Evolutionary conservation across 2,797 vertebrate genomes (phyloP), one percentile per base, ranked within the genome.

Genomic region (Argya squamiceps): DNA sequence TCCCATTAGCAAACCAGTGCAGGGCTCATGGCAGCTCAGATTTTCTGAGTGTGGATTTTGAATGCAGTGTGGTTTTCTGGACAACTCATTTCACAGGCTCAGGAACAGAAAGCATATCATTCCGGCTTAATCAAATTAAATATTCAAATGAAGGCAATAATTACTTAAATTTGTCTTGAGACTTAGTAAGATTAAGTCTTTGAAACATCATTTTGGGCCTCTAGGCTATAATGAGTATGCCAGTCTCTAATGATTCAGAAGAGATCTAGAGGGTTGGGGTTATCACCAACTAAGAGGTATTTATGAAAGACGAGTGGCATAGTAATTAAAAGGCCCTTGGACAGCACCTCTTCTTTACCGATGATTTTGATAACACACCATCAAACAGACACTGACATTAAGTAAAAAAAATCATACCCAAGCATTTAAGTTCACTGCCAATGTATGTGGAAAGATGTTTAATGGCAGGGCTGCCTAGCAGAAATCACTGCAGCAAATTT

Each of bases 81-180:
- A 49, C 64, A 89, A 73, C 55, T 52, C 13, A 68, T 88, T 94
- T 78, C 74, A 49, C 23, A 49, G 68, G 80, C 80, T 96, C 73
- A 80, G 69, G 53, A 92, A 93, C 9, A 96, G 75, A 95, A 96
- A 91, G 65, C 52, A 80, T 60, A 84, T 80, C 41, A 89, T 34
- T 93, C 76, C 2, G 0, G 88, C 79, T 96, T 97, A 97, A 97
- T 97, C 93, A 94, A 97, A 97, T 97, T 96, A 97, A 97, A 96
- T 84, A 97, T 95, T 96, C 87, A 97, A 97, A 96, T 95, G 78
- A 96, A 97, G 96, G 91, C 76, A 97, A 95, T 93, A 97, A 97
- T 97, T 97, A 95, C 86, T 97, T 92, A 96, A 96, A 97, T 97
- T 95, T 96, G 92, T 95, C 94, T 95, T 94, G 87, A 96, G 96